phyloP scores from a whole-genome alignment of 92 coral and sea anemone species.

The Chrysogorgia sp. region DNA sequence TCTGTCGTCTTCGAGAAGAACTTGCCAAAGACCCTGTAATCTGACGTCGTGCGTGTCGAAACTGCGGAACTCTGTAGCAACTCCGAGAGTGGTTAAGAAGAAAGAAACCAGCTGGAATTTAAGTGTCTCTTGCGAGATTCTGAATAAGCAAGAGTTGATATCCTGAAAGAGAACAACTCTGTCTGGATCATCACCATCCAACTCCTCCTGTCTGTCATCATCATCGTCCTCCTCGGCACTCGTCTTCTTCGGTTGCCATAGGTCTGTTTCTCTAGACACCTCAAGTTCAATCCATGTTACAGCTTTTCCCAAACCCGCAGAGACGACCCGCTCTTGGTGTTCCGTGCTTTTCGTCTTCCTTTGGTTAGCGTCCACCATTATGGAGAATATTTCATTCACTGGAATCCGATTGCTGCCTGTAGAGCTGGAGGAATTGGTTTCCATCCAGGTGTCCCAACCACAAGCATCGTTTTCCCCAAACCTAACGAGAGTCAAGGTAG shows the following conservation, averaged over 20 bases:
- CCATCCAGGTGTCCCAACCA: constrained; percentile 92
- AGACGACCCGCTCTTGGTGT: constrained; percentile 51
- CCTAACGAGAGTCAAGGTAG: constrained; percentile 40
- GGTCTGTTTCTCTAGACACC: constrained; percentile 66
- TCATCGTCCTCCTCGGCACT: constrained; percentile 62
- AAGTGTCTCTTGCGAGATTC: constrained; percentile 54
- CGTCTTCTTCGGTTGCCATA: constrained; percentile 81
- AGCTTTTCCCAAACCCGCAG: constrained; percentile 61
- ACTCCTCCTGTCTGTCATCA: constrained; percentile 55
- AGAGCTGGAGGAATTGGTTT: background rate
- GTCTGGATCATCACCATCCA: constrained; percentile 96
- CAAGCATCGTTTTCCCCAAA: constrained; percentile 89
- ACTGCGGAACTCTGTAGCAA: constrained; percentile 33
- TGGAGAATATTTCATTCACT: constrained; percentile 20
- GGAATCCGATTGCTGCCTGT: background rate
- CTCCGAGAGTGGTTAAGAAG: constrained; percentile 77
- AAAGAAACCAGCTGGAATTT: constrained; percentile 71
- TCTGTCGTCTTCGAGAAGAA: constrained; percentile 19
- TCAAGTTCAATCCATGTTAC: constrained; percentile 82
- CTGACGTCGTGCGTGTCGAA: background rate
- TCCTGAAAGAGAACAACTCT: constrained; percentile 93
- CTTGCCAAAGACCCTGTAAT: background rate
- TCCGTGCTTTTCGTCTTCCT: background rate
- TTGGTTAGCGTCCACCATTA: background rate
- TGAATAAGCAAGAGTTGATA: constrained; percentile 73